phyloP scores from a whole-genome alignment of 1,140 invertebrate species.

The Drosophila trapezifrons region DNA sequence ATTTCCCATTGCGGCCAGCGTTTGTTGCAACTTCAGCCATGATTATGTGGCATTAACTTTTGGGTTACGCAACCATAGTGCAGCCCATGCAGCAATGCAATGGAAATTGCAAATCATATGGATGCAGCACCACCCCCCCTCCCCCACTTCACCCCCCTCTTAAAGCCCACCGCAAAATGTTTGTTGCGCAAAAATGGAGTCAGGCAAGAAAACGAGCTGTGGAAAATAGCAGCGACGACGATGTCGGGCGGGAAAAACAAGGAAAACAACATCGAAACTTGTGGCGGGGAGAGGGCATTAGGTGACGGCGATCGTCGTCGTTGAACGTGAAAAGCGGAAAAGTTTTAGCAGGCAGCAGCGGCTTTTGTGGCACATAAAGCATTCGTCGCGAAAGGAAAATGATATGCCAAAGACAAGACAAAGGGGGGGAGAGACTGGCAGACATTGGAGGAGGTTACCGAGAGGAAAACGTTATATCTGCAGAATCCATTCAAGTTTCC shows the following conservation, averaged over 20 bases:
- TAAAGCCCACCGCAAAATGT: slow-evolving; percentile 49
- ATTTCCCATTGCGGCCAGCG: slow-evolving; percentile 74
- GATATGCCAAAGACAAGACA: slow-evolving; percentile 42
- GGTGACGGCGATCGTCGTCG: slow-evolving; percentile 82
- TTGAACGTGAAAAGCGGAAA: slow-evolving; percentile 84
- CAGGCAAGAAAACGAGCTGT: slow-evolving; percentile 54
- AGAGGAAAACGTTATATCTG: slow-evolving; percentile 15
- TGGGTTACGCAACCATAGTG: slow-evolving; percentile 72
- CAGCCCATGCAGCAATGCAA: slow-evolving; percentile 65
- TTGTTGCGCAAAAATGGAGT: slow-evolving; percentile 72
- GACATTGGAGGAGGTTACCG: slow-evolving; percentile 23
- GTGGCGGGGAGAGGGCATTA: slow-evolving; percentile 40
- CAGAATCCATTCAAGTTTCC: slow-evolving; percentile 27
- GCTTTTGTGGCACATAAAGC: slow-evolving; percentile 69
- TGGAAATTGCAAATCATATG: slow-evolving; percentile 81
- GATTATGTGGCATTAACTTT: slow-evolving; percentile 82
- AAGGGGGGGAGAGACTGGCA: neutral
- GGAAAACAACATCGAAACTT: slow-evolving; percentile 64
- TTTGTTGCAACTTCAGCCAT: slow-evolving; percentile 80
- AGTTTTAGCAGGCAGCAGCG: slow-evolving; percentile 57
- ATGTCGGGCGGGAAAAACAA: slow-evolving; percentile 45
- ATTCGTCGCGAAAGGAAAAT: slow-evolving; percentile 51
- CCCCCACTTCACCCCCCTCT: neutral
- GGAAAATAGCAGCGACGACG: slow-evolving; percentile 12
- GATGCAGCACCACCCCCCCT: slow-evolving; percentile 25